A percentile compares a stretch with the other conserved stretches of the same genome.
phyloP scores from a whole-genome alignment of 1,140 invertebrate species.

The Solenopsis invicta region DNA sequence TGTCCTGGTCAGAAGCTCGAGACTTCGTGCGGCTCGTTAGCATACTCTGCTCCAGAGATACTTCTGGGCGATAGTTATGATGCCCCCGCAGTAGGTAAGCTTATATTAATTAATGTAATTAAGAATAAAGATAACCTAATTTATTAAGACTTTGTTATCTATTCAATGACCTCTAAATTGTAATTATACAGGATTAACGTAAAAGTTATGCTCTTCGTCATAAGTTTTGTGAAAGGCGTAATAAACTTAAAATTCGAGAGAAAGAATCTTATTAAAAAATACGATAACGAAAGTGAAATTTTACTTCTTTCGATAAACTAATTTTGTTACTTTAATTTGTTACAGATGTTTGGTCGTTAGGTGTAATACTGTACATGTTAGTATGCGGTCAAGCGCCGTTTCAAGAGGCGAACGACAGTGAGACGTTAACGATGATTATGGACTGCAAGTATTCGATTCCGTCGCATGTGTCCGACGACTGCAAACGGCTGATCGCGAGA shows the following conservation, averaged over 20 bases:
- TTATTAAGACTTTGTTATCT: constrained; percentile 12
- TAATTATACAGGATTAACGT: neutral
- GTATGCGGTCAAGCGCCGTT: constrained; percentile 99
- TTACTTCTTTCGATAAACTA: neutral
- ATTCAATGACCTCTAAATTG: neutral
- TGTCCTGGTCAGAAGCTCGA: constrained; percentile 98
- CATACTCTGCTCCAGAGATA: constrained; percentile 99
- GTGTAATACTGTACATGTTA: constrained; percentile 99
- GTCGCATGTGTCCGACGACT: constrained; percentile 94
- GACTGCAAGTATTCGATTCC: constrained; percentile 99
- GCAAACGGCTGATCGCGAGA: constrained; percentile 94
- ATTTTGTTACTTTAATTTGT: constrained; percentile 39
- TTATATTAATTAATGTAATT: constrained; percentile 35
- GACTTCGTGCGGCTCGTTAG: constrained; percentile 99
- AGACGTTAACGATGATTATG: constrained; percentile 99
- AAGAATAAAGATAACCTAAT: constrained; percentile 7
- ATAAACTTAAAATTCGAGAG: neutral
- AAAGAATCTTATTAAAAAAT: neutral
- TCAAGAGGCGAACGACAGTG: constrained; percentile 99
- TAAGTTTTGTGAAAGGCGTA: neutral
- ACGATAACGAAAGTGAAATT: neutral
- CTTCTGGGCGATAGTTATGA: constrained; percentile 98
- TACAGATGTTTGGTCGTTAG: constrained; percentile 98
- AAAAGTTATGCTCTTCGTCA: neutral
- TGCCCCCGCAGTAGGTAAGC: constrained; percentile 96